A percentile compares a stretch with the other conserved stretches of the same genome.
These are phyloP conservation scores for Drosophila pectinifera DNA, from an alignment of 1,140 invertebrate genomes.

Conservation along the genomic window DNA sequence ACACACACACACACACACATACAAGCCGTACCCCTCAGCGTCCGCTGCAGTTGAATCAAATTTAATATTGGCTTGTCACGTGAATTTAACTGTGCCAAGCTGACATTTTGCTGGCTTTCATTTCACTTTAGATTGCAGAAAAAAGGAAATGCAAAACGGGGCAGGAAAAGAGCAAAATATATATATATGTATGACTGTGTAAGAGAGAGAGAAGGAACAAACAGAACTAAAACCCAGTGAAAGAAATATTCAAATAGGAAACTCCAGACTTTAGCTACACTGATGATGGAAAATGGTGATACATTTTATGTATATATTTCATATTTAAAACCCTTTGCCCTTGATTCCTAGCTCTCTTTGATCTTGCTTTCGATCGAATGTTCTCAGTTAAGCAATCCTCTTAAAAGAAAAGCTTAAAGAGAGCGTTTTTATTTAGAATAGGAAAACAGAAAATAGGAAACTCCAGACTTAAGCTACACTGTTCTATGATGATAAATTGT, in stretches of 20 bases:
- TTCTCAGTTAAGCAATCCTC: not conserved
- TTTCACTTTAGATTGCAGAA: slow-evolving; percentile 52
- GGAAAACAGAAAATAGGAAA: no score
- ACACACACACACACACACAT: not conserved
- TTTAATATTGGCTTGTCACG: slow-evolving; percentile 80
- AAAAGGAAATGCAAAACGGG: slow-evolving; percentile 13
- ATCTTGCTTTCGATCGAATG: no score
- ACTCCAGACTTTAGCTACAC: no score
- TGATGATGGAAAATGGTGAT: no score
- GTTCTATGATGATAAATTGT: no score
- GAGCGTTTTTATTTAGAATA: no score
- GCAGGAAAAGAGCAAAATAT: not conserved
- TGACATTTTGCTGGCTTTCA: slow-evolving; percentile 48
- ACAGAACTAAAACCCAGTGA: not conserved
- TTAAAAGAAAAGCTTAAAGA: no score
- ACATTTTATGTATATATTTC: not conserved
- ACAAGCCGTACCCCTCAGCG: slow-evolving; percentile 2
- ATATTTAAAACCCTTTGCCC: not conserved
- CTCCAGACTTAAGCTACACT: no score
- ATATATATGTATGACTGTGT: not conserved
- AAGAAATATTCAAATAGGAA: not conserved
- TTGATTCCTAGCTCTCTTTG: not conserved
- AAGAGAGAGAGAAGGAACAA: not conserved
- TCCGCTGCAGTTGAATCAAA: slow-evolving; percentile 63
- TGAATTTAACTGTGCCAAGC: slow-evolving; percentile 76